phyloP scores from a whole-genome alignment of 2,888 invertebrate genomes.

The Sisyra terminalis region DNA sequence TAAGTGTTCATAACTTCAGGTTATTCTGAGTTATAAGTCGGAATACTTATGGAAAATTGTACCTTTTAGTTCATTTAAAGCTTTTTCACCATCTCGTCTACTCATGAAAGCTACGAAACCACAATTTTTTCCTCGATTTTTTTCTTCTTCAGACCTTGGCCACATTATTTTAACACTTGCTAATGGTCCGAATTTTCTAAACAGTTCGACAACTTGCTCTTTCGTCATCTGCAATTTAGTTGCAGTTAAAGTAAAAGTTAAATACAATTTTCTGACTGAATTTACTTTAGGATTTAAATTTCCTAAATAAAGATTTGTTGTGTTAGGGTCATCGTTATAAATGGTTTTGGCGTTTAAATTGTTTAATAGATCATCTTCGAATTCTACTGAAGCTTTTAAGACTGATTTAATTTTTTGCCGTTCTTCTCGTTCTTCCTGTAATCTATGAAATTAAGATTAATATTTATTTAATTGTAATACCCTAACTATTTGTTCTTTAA shows the following conservation, averaged over 20 bases:
- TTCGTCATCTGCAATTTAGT: slow-evolving; percentile 90
- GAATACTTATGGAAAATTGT: no score
- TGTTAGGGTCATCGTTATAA: slow-evolving; percentile 91
- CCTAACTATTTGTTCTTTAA: no score
- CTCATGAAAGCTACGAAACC: slow-evolving; percentile 99
- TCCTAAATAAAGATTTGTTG: slow-evolving; percentile 94
- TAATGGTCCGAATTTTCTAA: slow-evolving; percentile 92
- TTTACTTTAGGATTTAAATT: slow-evolving; percentile 89
- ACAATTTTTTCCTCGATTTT: slow-evolving; percentile 86
- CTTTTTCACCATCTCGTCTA: slow-evolving; percentile 87
- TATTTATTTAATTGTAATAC: background rate
- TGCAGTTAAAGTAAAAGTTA: slow-evolving; percentile 8
- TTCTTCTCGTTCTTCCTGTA: slow-evolving; percentile 95
- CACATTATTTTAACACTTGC: slow-evolving; percentile 99
- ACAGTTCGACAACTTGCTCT: slow-evolving; percentile 91
- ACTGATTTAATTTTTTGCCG: slow-evolving; percentile 79
- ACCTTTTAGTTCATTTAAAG: slow-evolving; percentile 75
- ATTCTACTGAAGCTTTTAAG: slow-evolving; percentile 33
- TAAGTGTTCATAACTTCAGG: no score
- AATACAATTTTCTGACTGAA: background rate
- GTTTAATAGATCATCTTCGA: slow-evolving; percentile 15
- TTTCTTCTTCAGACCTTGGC: slow-evolving; percentile 97
- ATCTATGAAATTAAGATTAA: slow-evolving; percentile 35
- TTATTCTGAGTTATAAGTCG: no score
- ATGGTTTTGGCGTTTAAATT: slow-evolving; percentile 47